Evolutionary conservation across 2,888 invertebrate species (phyloP), one percentile per base, ranked within the genome.

Genomic region (Apamea monoglypha): DNA sequence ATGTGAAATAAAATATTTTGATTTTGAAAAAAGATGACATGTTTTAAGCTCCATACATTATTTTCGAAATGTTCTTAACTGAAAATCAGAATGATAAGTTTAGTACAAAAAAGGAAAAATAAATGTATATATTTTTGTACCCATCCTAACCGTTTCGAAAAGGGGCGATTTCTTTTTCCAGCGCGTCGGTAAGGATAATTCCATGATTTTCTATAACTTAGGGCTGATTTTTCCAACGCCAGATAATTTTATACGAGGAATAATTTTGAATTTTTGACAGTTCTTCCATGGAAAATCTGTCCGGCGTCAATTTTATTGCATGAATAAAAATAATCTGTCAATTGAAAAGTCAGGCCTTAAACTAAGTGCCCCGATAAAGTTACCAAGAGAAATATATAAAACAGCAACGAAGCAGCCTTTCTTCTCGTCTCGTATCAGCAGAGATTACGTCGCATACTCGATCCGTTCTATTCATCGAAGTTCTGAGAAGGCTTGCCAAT

Each of bases 361-460:
- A 5, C 6, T 29, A 25, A 16, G 1, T n/a, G n/a, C 12, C 1
- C 21, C 1, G 14, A n/a, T 44, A 53, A 32, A 64, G 44, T 18
- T n/a, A 50, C 21, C 32, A 32, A 80, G 21, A 61, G 25, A 68
- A 74, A 74, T 53, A 74, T 59, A 1, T 18, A 25, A 56, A 73
- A 59, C 29, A 47, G 16, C 47, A 50, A 59, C 56, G 10, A 25
- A 16, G 29, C 21, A 21, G 8, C 14, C 16, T 32, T 53, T 56
- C 12, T 63, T 61, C 53, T 53, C 36, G 29, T 44, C 12, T 61
- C 32, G 18, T 56, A 70, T 59, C 40, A 66, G 32, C 70, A n/a
- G 50, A 83, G 63, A 70, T 83, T 83, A 76, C n/a, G 29, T 25
- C 16, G 25, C 40, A 61, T 40, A 36, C 36, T 32, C 66, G n/a